Evolutionary conservation across 2,888 invertebrate species (phyloP), one percentile per base, ranked within the genome.

Genomic region (Dryomyza anilis): DNA sequence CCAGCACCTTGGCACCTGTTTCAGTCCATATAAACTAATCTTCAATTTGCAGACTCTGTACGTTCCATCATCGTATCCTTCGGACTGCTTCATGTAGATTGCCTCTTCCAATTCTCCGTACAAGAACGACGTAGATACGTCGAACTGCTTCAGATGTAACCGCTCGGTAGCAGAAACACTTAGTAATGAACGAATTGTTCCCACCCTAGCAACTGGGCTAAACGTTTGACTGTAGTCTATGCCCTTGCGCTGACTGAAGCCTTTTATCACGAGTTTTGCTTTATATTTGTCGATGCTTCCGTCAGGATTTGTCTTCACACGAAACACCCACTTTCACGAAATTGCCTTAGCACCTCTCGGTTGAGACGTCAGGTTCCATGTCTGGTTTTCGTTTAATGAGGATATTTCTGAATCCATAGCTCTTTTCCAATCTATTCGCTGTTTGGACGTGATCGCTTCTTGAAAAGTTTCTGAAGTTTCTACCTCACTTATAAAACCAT

Each of bases 211-310:
- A n/a, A n/a, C n/a, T n/a, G n/a, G n/a, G n/a, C n/a, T 71, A 46
- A 69, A 71, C 2, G 69, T 71, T 66, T 70, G 58, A 19, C 43
- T 52, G 50, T 68, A 71, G 33, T 71, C 69, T 19, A 68, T 58
- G 1, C 64, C 63, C 19, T 14, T 4, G 12, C 8, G 3, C 12
- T 53, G 65, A 21, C 33, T 27, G 63, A 70, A 79, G 2, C 76
- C 75, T 65, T 76, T 76, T n/a, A 53, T 12, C 19, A 78, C 75
- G 2, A 78, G 56, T 62, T 76, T 66, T 6, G 74, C 75, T 56
- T 78, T 78, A 55, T 70, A 76, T 48, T 53, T 71, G 25, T 75
- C 69, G 4, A 72, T 66, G 52, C 63, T 68, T 23, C 75, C 76
- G 67, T 77, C 72, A 43, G 73, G 67, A 63, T 74, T 71, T 8